Conservation (phyloP, 37 sponge, comb jelly and placozoan species). For the Crambe crambe region DNA sequence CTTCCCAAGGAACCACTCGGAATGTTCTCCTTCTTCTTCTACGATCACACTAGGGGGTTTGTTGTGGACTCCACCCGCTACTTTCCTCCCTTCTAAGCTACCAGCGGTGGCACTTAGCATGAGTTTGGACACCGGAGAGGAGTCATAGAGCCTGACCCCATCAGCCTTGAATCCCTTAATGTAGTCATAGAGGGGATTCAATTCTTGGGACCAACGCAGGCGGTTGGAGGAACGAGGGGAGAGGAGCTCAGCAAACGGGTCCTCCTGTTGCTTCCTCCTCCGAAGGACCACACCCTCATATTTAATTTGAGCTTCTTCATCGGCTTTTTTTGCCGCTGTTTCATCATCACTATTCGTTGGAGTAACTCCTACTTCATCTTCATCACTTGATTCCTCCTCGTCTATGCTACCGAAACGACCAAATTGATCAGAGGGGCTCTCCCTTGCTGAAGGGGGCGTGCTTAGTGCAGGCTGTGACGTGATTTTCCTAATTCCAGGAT, state of each 20-base stretch:
- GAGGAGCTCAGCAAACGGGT: slow-evolving; percentile 59
- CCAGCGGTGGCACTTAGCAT: slow-evolving; percentile 1
- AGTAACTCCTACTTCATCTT: slow-evolving; percentile 9
- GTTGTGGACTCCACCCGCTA: background rate
- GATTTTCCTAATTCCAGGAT: background rate
- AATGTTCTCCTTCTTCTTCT: slow-evolving; percentile 14
- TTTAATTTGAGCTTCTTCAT: background rate
- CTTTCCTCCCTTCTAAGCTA: background rate
- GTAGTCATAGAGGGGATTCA: slow-evolving; percentile 67
- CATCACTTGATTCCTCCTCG: slow-evolving; percentile 3
- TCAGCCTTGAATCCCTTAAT: slow-evolving; percentile 55
- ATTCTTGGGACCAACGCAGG: slow-evolving; percentile 65
- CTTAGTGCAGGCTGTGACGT: slow-evolving; percentile 49
- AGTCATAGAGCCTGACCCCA: slow-evolving; percentile 38
- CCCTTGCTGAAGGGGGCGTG: slow-evolving; percentile 25
- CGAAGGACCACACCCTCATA: slow-evolving; percentile 11
- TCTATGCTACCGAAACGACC: background rate
- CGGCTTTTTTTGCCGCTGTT: background rate
- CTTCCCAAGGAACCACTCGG: background rate
- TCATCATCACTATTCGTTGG: slow-evolving; percentile 30
- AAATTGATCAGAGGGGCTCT: slow-evolving; percentile 15
- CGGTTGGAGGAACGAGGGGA: background rate
- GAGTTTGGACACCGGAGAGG: slow-evolving; percentile 8
- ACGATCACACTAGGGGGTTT: slow-evolving; percentile 22
- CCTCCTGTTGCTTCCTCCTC: background rate